These are phyloP conservation scores for Merodon equestris DNA, from an alignment of 2,888 invertebrate species.

Conservation along the genomic window DNA sequence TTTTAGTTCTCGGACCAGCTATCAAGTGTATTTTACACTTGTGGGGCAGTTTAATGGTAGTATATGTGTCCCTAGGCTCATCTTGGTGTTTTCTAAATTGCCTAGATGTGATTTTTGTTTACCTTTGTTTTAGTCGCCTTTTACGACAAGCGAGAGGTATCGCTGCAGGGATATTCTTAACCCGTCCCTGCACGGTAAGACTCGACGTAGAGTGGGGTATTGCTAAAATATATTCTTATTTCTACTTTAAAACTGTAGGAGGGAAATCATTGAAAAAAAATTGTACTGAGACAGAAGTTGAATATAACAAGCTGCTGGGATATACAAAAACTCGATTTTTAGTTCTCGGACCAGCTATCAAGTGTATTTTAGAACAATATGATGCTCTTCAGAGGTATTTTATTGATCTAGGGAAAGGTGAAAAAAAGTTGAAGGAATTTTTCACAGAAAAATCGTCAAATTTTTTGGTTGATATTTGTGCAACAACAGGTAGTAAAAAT, in stretches of 20 bases:
- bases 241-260: slow-evolving; percentile 49
- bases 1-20: slow-evolving; percentile 1
- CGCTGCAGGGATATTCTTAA: no score
- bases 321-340: slow-evolving; percentile 39
- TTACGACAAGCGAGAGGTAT: no score
- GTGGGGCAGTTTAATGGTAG: no score
- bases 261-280: slow-evolving; percentile 39
- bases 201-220: slow-evolving; percentile 35
- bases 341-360: not conserved
- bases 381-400: not conserved
- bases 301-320: slow-evolving; percentile 48
- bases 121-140: no score
- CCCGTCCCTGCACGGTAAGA: no score
- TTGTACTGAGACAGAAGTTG: slow-evolving; percentile 40
- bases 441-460: not conserved
- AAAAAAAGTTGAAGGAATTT: not conserved
- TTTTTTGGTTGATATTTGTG: slow-evolving; percentile 5
- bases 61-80: no score
- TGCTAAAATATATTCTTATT: slow-evolving; percentile 59
- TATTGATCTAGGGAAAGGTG: not conserved
- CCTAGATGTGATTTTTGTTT: no score
- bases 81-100: no score
- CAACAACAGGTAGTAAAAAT: not conserved
- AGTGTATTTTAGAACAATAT: not conserved
- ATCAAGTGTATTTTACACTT: not conserved